Conservation (phyloP, 2,888 invertebrate species). For the Eubasilissa splendida region DNA sequence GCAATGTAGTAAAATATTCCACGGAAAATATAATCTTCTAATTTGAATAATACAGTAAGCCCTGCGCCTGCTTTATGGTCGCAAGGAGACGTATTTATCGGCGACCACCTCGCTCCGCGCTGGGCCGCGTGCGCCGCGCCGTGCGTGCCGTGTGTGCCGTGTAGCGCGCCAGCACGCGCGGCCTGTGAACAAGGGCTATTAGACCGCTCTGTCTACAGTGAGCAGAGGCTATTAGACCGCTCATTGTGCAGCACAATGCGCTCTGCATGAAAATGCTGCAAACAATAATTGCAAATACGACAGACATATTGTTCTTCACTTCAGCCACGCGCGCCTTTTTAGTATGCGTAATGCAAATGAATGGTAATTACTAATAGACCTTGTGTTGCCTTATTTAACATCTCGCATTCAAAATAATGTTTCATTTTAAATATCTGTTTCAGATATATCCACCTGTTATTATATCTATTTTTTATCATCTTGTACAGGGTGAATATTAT, state of each 20-base stretch:
- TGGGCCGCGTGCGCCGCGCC: constrained; percentile 11
- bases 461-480: no score
- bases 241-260: constrained; percentile 6
- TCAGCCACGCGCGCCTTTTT: constrained; percentile 29
- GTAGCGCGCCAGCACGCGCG: constrained; percentile 19
- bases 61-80: neutral
- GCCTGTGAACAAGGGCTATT: constrained; percentile 14
- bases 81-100: constrained; percentile 1
- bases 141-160: constrained; percentile 13
- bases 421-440: no score
- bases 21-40: no score
- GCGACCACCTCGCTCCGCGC: neutral
- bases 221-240: constrained; percentile 3
- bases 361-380: constrained; percentile 15
- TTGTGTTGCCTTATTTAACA: neutral
- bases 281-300: constrained; percentile 24
- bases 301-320: constrained; percentile 35
- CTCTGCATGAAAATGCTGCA: constrained; percentile 11
- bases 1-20: no score
- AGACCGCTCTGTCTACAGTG: no score
- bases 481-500: no score
- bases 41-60: neutral
- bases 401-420: neutral
- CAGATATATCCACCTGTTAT: no score
- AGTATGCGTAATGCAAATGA: neutral